Percentiles rank a stretch among this genome's conserved stretches.
phyloP scores from a whole-genome alignment of 2,797 vertebrate species.

The Eidolon dupreanum region DNA sequence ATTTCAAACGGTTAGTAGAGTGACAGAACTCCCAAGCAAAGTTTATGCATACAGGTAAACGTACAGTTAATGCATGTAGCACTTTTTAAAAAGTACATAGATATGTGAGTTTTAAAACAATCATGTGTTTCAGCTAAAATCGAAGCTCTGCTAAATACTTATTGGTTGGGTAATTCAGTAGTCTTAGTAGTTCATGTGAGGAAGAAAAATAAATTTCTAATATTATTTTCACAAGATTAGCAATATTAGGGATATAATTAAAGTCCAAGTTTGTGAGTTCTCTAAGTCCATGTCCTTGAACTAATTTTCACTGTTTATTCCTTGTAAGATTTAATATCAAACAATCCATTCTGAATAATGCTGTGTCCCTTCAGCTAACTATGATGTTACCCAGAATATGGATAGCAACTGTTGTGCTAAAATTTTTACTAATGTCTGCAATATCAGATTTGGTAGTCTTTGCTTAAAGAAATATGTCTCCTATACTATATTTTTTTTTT shows the following conservation, averaged over 20 bases:
- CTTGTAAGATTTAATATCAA: background rate
- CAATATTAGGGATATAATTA: constrained; percentile 17
- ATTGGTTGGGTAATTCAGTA: background rate
- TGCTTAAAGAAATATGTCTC: background rate
- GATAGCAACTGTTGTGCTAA: background rate
- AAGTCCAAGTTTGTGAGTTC: background rate
- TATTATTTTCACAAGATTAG: constrained; percentile 16
- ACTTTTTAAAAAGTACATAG: background rate
- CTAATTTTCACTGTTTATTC: background rate
- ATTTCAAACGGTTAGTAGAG: background rate
- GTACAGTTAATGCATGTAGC: background rate
- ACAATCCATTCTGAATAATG: background rate
- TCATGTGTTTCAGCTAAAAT: background rate
- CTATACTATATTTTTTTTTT: background rate
- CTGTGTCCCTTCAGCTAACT: background rate
- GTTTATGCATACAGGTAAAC: background rate
- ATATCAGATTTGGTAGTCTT: background rate
- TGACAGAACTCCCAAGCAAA: background rate
- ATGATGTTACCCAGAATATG: background rate
- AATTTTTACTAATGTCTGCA: background rate
- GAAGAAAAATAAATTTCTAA: background rate
- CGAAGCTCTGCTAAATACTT: constrained; percentile 8
- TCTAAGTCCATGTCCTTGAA: background rate
- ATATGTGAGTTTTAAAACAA: constrained; percentile 16
- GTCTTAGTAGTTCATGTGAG: background rate